Evolutionary conservation across 2,797 vertebrate species (phyloP).

Genomic region (Schizopygopsis pylzovi): DNA sequence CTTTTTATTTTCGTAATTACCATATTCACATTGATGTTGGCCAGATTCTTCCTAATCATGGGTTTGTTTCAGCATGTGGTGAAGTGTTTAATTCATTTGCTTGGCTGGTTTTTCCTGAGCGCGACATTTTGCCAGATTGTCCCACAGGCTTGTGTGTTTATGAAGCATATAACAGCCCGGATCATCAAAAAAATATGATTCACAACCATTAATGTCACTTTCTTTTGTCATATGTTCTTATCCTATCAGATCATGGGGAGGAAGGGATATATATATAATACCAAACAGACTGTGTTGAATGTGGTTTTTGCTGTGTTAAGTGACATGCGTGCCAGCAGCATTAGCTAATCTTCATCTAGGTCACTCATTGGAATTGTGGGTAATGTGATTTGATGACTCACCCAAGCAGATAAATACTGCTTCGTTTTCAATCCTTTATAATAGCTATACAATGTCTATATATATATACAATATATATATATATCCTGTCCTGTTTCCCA

Average conservation of each 20-base stretch:
- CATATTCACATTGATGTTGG: background rate
- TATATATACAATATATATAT: background rate
- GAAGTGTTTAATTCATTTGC: conserved; percentile 34
- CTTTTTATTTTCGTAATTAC: background rate
- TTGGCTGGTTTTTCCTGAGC: background rate
- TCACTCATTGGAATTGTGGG: conserved; percentile 45
- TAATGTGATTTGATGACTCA: conserved; percentile 54
- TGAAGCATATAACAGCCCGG: background rate
- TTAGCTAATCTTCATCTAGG: conserved; percentile 39
- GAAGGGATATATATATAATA: background rate
- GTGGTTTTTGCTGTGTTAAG: background rate
- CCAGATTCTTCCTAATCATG: conserved; percentile 4
- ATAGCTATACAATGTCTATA: no score
- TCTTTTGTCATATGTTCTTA: background rate
- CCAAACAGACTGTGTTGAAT: conserved; percentile 15
- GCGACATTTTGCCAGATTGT: conserved; percentile 13
- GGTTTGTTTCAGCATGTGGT: conserved; percentile 34
- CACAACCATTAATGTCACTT: conserved; percentile 5
- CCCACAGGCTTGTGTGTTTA: conserved; percentile 11
- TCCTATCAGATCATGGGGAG: background rate
- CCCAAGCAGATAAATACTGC: conserved; percentile 30
- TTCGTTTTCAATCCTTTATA: conserved; percentile 10
- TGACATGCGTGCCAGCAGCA: conserved; percentile 8
- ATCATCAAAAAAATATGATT: conserved; percentile 41
- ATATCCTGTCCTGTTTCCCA: conserved; percentile 21